These are phyloP conservation scores for Myiothlypis coronata DNA, from an alignment of 2,797 vertebrate species.

Conservation along the genomic window DNA sequence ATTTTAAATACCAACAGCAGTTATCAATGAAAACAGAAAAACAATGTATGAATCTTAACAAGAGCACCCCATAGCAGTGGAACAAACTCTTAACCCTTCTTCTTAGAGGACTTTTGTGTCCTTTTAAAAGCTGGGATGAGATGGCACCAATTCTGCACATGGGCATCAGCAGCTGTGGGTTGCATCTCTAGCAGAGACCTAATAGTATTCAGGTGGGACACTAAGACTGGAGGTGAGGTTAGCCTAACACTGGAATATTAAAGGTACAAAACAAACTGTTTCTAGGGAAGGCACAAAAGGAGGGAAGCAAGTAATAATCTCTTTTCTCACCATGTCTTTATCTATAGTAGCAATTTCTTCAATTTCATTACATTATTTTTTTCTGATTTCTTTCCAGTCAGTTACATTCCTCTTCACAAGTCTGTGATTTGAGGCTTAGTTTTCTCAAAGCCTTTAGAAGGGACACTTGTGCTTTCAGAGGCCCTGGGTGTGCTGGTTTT, in stretches of 20 bases:
- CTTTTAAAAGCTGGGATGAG: not conserved
- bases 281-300: not conserved
- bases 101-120: not conserved
- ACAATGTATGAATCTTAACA: not conserved
- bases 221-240: not conserved
- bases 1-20: not conserved
- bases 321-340: not conserved
- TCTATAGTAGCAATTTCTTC: not conserved
- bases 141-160: not conserved
- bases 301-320: not conserved
- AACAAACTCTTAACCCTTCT: not conserved
- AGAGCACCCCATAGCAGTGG: not conserved
- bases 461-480: not conserved
- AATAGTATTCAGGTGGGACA: not conserved
- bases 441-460: not conserved
- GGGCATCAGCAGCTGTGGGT: not conserved
- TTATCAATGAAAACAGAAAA: not conserved
- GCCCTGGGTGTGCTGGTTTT: too few relatives aligned
- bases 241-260: not conserved
- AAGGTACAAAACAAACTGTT: not conserved
- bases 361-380: not conserved
- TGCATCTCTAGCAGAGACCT: not conserved
- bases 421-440: not conserved
- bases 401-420: not conserved
- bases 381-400: not conserved